phyloP scores from a whole-genome alignment of 2,888 invertebrate genomes.

The Ligdia adustata region DNA sequence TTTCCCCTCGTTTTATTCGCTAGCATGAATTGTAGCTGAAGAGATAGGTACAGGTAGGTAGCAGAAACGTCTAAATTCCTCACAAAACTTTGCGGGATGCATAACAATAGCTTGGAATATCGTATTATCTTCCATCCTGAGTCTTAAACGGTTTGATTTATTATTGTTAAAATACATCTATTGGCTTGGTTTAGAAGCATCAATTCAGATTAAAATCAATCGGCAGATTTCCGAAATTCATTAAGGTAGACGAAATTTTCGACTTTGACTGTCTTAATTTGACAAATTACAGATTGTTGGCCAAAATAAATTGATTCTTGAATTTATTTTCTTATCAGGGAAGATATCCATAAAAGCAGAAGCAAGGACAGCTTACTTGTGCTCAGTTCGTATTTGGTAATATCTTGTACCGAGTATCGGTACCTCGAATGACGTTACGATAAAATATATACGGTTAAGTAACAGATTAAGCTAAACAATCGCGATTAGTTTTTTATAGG shows the following conservation, averaged over 20 bases:
- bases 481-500: no score
- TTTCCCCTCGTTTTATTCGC: slow-evolving; percentile 27
- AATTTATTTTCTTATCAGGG: background rate
- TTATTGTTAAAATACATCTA: slow-evolving; percentile 17
- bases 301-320: slow-evolving; percentile 1
- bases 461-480: no score
- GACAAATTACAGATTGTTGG: slow-evolving; percentile 9
- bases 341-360: no score
- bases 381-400: no score
- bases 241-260: slow-evolving; percentile 22
- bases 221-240: slow-evolving; percentile 19
- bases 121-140: slow-evolving; percentile 32
- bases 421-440: no score
- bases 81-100: slow-evolving; percentile 36
- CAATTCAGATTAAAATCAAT: slow-evolving; percentile 23
- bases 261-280: slow-evolving; percentile 9
- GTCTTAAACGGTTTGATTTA: slow-evolving; percentile 37
- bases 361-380: no score
- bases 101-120: slow-evolving; percentile 36
- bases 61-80: slow-evolving; percentile 33
- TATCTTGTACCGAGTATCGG: no score
- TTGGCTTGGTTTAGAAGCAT: slow-evolving; percentile 16
- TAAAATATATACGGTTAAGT: no score
- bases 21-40: slow-evolving; percentile 16
- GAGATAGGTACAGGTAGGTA: slow-evolving; percentile 8